Evolutionary conservation across 2,113 vertebrate species (phyloP), one percentile per base, ranked within the genome.

Genomic region (Onychostoma macrolepis): DNA sequence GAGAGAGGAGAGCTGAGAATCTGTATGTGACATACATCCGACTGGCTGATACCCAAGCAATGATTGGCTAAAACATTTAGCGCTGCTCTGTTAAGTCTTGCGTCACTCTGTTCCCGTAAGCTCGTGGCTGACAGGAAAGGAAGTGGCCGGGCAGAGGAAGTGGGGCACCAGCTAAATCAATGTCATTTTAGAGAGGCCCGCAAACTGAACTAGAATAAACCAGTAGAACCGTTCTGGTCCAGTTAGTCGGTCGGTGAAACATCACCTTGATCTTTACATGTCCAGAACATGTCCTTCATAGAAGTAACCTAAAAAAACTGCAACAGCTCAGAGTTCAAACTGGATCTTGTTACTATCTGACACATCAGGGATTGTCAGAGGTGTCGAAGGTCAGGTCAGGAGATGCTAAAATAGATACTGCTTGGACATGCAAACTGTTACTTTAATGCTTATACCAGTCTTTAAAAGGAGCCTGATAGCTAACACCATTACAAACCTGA

Each of bases 291-390:
- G 56, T 53, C 36, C 61, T 61, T 45, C 83, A 89, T 80, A 88
- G 88, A 69, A 77, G 82, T 89, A 90, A 85, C 79, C 80, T 87
- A 30, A 76, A 81, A 84, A 85, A 86, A 85, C 84, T 88, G 71
- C 61, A 8, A 53, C 53, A 90, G 84, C 83, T 89, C 88, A 88
- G 12, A 78, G 89, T 90, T 91, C 83, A 88, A 83, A 85, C 38
- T 76, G 75, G 85, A 12, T 92, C 91, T 83, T 78, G 84, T 93
- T 91, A 91, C 88, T 84, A 88, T 91, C 86, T 80, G 48, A 85
- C 85, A 13, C 50, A 89, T 61, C 33, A 81, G 79, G 56, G 24
- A 43, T 63, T 8, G 48, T 50, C 48, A 50, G 15, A 50, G 15
- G 56, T 71, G 86, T 75, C 88, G 90, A 91, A 50, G 48, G 48